A percentile compares a stretch with the other conserved stretches of the same genome.
Evolutionary conservation across 2,888 invertebrate genomes (phyloP).

Genomic region (Xiphydria camelus): DNA sequence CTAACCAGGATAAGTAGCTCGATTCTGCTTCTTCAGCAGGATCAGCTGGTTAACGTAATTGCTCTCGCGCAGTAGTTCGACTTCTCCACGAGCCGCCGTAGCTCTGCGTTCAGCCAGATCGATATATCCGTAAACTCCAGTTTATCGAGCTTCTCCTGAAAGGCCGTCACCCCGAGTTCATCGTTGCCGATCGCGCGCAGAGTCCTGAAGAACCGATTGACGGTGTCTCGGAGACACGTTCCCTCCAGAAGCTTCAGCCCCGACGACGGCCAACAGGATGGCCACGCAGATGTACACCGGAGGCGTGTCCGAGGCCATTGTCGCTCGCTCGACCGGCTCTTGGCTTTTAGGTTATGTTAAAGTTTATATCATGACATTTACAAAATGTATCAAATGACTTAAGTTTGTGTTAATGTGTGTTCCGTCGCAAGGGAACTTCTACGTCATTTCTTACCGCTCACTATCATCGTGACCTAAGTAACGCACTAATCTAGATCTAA

Average conservation of each 20-base stretch:
- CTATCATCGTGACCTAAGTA: no score
- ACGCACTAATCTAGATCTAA: no score
- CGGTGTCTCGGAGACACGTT: constrained; percentile 50
- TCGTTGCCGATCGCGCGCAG: constrained; percentile 39
- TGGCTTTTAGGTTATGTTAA: no score
- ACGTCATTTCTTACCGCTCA: no score
- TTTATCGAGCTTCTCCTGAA: constrained; percentile 46
- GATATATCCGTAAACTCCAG: constrained; percentile 43
- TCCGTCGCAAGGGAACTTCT: no score
- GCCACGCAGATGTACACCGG: no score
- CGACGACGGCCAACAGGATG: no score
- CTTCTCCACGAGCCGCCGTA: constrained; percentile 41
- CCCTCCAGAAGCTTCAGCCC: constrained; percentile 49
- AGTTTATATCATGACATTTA: no score
- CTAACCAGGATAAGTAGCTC: constrained; percentile 26
- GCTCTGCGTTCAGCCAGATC: constrained; percentile 30
- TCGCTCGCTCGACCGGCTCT: no score
- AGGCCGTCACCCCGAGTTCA: constrained; percentile 47
- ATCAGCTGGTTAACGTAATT: constrained; percentile 42
- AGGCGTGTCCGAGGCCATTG: no score
- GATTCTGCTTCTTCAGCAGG: constrained; percentile 29
- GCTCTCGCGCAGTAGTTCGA: constrained; percentile 39
- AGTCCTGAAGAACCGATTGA: constrained; percentile 42
- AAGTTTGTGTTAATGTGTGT: no score
- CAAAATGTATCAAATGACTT: no score